Evolutionary conservation across 1,140 invertebrate genomes (phyloP), one percentile per base, ranked within the genome.

Genomic region (Drosophila bocqueti): DNA sequence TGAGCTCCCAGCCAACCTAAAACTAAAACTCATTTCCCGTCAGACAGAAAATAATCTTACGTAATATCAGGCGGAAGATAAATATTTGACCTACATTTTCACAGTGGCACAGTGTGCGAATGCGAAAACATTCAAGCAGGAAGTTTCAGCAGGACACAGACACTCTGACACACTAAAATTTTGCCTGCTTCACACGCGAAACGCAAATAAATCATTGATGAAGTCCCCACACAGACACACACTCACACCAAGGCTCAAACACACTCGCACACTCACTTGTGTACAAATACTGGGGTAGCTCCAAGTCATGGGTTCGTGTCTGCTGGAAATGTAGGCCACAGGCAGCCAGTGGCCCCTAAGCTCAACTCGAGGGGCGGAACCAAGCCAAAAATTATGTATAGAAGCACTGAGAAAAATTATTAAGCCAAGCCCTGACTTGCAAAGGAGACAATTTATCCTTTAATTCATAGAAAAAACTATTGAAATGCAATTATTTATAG

Each of bases 141-240:
- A 87, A 87, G 81, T 89, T 89, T 59, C 74, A 77, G 71, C 83
- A 85, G 82, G 79, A 87, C 72, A 60, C 66, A 68, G 43, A 62
- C 72, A 75, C 52, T 69, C 42, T 72, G 60, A 50, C 55, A 52
- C 71, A 72, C 46, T 50, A 50, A 62, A 63, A 63, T 61, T 78
- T 62, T 58, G 76, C 64, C 45, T 63, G 76, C 72, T 68, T 55
- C 77, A 81, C 84, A 89, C 84, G 84, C 84, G 84, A 89, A 79
- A 89, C 69, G 62, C 84, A 76, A 89, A 89, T 89, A 89, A 89
- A 89, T 89, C 84, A 89, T 89, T 89, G 84, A 89, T 89, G 84
- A 80, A 68, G 77, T 65, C 69, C 69, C 67, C 76, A 24, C 54
- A 49, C 21, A 40, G 0, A 38, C 18, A 58, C 24, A 54, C 63